Percentiles rank a stretch among this genome's conserved stretches.
Evolutionary conservation across 2,113 vertebrate genomes (phyloP).

Genomic region (Rhinoptilus africanus): DNA sequence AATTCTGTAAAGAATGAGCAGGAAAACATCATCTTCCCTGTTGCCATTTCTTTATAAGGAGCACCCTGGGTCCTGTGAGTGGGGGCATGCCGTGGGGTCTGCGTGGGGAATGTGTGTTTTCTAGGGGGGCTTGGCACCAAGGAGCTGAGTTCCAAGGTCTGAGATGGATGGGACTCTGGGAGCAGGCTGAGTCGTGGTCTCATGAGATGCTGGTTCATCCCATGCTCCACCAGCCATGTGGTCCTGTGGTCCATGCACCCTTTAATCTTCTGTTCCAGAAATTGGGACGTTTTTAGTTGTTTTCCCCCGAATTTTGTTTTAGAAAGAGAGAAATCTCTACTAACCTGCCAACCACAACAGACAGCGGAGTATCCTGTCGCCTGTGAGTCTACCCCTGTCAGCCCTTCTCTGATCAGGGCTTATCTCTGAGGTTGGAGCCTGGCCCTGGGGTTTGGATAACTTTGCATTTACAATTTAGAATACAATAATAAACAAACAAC

Average conservation of each 20-base stretch:
- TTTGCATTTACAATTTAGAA: background rate
- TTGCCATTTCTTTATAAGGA: background rate
- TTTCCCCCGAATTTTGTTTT: background rate
- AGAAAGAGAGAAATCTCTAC: background rate
- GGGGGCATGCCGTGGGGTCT: accelerated
- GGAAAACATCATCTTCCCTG: background rate
- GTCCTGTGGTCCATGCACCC: background rate
- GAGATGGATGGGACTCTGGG: background rate
- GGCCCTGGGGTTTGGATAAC: background rate
- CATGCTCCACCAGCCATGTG: background rate
- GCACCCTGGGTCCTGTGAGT: accelerated
- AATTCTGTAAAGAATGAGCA: background rate
- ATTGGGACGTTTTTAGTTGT: background rate
- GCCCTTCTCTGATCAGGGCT: background rate
- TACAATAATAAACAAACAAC: background rate
- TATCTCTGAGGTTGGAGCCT: background rate
- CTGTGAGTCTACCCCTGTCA: background rate
- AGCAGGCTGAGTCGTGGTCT: background rate
- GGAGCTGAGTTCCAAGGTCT: background rate
- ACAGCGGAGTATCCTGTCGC: background rate
- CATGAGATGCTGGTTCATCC: background rate
- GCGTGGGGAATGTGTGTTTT: background rate
- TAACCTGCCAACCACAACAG: background rate
- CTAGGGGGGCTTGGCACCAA: background rate
- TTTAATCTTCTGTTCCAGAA: background rate